phyloP scores from a whole-genome alignment of 2,113 vertebrate genomes.

The Petrocephalus zakoni region DNA sequence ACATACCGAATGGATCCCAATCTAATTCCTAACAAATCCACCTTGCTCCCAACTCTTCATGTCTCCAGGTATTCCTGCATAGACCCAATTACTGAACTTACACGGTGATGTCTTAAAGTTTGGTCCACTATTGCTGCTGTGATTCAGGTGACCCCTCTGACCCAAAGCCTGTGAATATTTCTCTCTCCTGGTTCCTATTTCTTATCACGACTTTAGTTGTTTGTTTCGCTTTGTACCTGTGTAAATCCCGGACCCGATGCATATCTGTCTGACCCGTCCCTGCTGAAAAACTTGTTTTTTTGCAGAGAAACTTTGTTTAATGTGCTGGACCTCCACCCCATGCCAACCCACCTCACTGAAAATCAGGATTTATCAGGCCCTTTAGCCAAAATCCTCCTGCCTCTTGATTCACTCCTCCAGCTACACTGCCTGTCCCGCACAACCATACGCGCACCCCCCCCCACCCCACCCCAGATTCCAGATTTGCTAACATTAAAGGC shows the following conservation, averaged over 20 bases:
- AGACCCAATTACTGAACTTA: background rate
- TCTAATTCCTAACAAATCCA: background rate
- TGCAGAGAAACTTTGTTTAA: background rate
- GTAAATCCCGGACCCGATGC: background rate
- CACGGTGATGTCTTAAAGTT: background rate
- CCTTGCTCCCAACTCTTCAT: background rate
- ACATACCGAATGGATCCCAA: background rate
- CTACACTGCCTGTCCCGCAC: background rate
- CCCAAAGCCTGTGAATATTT: background rate
- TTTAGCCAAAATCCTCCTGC: background rate
- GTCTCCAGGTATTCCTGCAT: background rate
- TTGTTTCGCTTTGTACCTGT: background rate
- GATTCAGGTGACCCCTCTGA: background rate
- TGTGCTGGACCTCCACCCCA: background rate
- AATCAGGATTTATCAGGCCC: background rate
- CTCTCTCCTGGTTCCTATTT: background rate
- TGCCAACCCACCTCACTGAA: background rate
- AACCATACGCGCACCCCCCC: background rate
- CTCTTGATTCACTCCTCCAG: background rate
- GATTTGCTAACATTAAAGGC: background rate
- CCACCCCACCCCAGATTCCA: background rate
- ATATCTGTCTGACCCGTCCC: background rate
- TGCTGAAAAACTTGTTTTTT: background rate
- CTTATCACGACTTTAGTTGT: background rate
- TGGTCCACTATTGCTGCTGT: background rate